Percentiles rank a stretch among this genome's conserved stretches.
Evolutionary conservation across 2,113 vertebrate genomes (phyloP).

Genomic region (Isichthys henryi): DNA sequence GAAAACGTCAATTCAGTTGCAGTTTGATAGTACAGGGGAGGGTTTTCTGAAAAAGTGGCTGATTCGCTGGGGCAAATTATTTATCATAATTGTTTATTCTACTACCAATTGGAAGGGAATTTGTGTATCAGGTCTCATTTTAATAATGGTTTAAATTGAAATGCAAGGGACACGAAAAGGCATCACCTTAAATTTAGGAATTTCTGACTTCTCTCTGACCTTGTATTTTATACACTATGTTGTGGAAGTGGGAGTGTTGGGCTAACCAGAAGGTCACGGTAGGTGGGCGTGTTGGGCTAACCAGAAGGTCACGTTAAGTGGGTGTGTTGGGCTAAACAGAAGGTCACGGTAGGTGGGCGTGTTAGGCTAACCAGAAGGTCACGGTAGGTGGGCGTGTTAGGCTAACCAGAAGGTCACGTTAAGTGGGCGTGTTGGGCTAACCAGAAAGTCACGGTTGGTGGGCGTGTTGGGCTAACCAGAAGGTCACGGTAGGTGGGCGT

Average conservation of each 20-base stretch:
- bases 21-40: neutral
- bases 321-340: too few relatives aligned
- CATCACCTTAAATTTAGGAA: neutral
- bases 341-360: too few relatives aligned
- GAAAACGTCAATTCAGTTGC: neutral
- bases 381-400: too few relatives aligned
- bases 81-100: neutral
- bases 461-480: too few relatives aligned
- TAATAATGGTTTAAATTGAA: neutral
- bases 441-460: too few relatives aligned
- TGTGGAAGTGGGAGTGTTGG: neutral
- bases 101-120: neutral
- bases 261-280: neutral
- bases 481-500: too few relatives aligned
- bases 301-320: too few relatives aligned
- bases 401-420: too few relatives aligned
- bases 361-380: too few relatives aligned
- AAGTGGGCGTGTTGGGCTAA: too few relatives aligned
- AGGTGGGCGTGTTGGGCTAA: neutral
- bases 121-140: neutral
- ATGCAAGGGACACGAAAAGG: neutral
- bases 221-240: neutral
- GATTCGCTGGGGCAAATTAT: neutral
- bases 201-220: neutral
- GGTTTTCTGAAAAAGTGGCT: neutral